Evolutionary conservation across 2,113 vertebrate genomes (phyloP), one percentile per base, ranked within the genome.

Genomic region (Phylloscopus trochilus): DNA sequence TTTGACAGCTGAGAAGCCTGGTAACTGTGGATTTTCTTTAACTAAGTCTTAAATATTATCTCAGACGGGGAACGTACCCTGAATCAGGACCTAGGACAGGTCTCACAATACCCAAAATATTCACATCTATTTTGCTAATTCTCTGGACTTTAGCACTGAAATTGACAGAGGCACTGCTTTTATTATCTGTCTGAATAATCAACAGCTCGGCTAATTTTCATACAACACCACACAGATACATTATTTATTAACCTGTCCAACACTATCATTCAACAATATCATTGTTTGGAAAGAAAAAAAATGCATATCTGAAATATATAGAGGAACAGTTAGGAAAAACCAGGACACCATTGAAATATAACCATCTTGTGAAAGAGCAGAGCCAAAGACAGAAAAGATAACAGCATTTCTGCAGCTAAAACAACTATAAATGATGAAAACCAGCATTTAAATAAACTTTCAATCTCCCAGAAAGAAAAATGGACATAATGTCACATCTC

Each of bases 71-170:
- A 67, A 43, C 4, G 21, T 17, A 24, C 2, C 14, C 63, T 21
- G 21, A 58, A 83, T 88, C 92, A 96, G 95, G 63, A 97, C 94
- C 86, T 77, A 74, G 83, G 93, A 96, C 92, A 97, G 90, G 44
- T 94, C 92, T 87, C 11, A 0, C 43, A 62, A 51, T 3, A 74
- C 21, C 8, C 20, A 69, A 86, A 85, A 92, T 30, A 79, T 3
- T 51, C 39, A 8, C 10, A 27, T 6, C 14, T 62, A 24, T 59
- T 81, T 92, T 77, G 15, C 44, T 83, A 59, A 74, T 59, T 20
- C 37, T 49, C 39, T 37, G 44, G 3, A 0, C 3, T 68, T 86
- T 55, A 90, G 43, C 47, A 67, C 7, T 55, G 43, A 76, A 83
- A 69, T 46, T 62, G 44, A 88, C 84, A 51, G 11, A 55, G 11